Percentiles rank a stretch among this genome's conserved stretches.
phyloP scores from a whole-genome alignment of 2,888 invertebrate species.

The Mesodorylaimus sp. region DNA sequence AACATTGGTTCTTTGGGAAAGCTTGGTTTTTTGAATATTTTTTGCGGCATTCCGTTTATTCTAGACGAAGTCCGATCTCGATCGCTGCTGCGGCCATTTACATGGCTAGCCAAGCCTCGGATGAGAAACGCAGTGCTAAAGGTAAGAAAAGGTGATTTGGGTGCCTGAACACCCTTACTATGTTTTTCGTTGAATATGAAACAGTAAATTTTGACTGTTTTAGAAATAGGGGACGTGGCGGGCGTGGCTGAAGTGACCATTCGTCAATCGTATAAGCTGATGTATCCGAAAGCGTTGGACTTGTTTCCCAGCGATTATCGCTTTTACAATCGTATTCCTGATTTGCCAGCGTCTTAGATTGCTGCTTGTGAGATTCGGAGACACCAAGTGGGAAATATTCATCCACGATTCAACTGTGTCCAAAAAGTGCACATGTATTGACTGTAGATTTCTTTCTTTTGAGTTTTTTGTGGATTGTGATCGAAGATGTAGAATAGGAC shows the following conservation, averaged over 20 bases:
- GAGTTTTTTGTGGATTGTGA: too few species aligned
- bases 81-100: slow-evolving; percentile 98
- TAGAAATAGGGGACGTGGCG: slow-evolving; percentile 89
- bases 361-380: background rate
- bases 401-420: too few species aligned
- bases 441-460: too few species aligned
- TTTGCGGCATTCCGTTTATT: slow-evolving; percentile 14
- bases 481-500: too few species aligned
- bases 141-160: slow-evolving; percentile 23
- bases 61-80: slow-evolving; percentile 74
- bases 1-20: too few species aligned
- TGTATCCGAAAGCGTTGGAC: slow-evolving; percentile 76
- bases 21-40: background rate
- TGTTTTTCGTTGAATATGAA: background rate
- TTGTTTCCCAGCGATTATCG: slow-evolving; percentile 87
- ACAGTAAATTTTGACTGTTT: slow-evolving; percentile 9
- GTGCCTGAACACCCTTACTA: background rate
- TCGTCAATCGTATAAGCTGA: slow-evolving; percentile 82
- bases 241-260: slow-evolving; percentile 97
- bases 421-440: too few species aligned
- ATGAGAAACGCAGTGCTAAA: slow-evolving; percentile 78
- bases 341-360: slow-evolving; percentile 45
- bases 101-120: slow-evolving; percentile 92
- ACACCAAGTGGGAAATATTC: too few species aligned
- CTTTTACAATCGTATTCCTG: slow-evolving; percentile 76